Conservation (phyloP, 2,113 vertebrate species). For the Antidorcas marsupialis region DNA sequence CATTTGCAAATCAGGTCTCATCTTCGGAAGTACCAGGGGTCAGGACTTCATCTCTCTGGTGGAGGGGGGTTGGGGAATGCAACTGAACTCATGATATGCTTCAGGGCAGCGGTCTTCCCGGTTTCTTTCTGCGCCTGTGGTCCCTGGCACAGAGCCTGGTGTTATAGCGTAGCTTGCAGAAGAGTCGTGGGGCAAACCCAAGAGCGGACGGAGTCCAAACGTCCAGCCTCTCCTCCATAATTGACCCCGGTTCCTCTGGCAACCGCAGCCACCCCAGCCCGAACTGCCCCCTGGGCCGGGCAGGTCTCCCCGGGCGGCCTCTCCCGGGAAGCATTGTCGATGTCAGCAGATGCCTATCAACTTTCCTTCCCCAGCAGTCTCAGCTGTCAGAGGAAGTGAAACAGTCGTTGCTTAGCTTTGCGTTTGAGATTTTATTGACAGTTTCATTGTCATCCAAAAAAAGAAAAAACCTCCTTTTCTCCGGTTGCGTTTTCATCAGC, state of each 20-base stretch:
- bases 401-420: conserved; percentile 1
- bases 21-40: background rate
- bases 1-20: background rate
- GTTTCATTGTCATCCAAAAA: conserved; percentile 38
- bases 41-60: background rate
- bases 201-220: rapidly evolving
- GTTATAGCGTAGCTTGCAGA: rapidly evolving
- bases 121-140: background rate
- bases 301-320: background rate
- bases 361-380: conserved; percentile 5
- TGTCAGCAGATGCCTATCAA: conserved; percentile 48
- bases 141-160: background rate
- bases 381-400: conserved; percentile 49
- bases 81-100: background rate
- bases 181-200: rapidly evolving
- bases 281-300: rapidly evolving
- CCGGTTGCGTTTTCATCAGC: background rate
- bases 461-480: background rate
- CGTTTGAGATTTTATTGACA: conserved; percentile 33
- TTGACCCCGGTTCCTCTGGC: background rate
- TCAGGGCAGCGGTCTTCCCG: background rate
- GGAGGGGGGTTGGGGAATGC: rapidly evolving
- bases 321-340: background rate
- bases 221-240: background rate
- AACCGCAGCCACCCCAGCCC: background rate